A percentile compares a stretch with the other conserved stretches of the same genome.
These are phyloP conservation scores for Drosophila antonietae DNA, from an alignment of 2,888 invertebrate species.

Conservation along the genomic window DNA sequence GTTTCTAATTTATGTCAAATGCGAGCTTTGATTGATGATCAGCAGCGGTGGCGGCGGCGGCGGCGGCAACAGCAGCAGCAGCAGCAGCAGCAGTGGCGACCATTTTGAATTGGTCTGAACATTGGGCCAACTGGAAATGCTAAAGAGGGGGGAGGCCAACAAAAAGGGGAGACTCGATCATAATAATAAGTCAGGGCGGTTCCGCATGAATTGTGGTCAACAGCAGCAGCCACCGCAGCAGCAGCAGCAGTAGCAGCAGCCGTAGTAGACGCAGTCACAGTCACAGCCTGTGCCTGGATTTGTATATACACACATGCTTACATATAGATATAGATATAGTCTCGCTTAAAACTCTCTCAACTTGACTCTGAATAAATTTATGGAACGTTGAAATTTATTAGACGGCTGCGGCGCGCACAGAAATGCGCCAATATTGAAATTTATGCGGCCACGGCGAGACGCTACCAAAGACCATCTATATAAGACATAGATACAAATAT, in stretches of 20 bases:
- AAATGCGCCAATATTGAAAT: conserved; percentile 80
- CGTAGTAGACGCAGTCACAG: not conserved
- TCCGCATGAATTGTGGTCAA: conserved; percentile 46
- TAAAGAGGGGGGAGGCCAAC: not conserved
- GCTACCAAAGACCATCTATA: conserved; percentile 8
- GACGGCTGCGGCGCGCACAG: conserved; percentile 63
- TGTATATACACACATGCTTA: conserved; percentile 5
- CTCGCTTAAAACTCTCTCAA: conserved; percentile 48
- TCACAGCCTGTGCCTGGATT: conserved; percentile 11
- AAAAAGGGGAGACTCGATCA: conserved; percentile 26
- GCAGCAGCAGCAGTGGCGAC: conserved; percentile 7
- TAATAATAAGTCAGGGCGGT: conserved; percentile 74
- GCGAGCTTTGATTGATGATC: conserved; percentile 78
- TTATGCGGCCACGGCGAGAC: conserved; percentile 63
- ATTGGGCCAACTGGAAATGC: conserved; percentile 14
- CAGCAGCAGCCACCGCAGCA: not conserved
- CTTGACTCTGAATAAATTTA: conserved; percentile 78
- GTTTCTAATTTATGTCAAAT: conserved; percentile 80
- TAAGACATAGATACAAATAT: not conserved
- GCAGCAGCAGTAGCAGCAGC: not conserved
- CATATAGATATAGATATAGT: conserved; percentile 19
- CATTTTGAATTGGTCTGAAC: conserved; percentile 11
- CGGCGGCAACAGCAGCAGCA: conserved; percentile 21
- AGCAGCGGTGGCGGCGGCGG: conserved; percentile 23
- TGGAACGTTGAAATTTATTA: conserved; percentile 73